These are phyloP conservation scores for Silvanus unidentatus DNA, from an alignment of 2,888 invertebrate species.

Conservation along the genomic window DNA sequence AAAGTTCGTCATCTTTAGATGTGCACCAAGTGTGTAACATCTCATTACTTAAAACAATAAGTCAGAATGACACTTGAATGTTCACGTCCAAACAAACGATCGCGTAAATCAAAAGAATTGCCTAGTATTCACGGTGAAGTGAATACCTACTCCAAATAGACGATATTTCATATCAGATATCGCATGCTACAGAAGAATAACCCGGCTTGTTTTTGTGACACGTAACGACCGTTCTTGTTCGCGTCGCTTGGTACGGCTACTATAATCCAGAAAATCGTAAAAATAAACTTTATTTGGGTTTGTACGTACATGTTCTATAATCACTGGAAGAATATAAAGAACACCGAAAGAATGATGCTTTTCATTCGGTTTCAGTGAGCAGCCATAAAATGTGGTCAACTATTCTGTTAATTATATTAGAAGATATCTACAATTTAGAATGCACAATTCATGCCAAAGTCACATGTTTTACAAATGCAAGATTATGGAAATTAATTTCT, in stretches of 20 bases:
- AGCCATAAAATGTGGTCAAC: too few species aligned
- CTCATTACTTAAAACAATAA: conserved; percentile 31
- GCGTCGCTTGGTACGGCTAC: conserved; percentile 30
- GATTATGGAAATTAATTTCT: too few species aligned
- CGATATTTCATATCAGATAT: conserved; percentile 35
- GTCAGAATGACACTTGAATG: conserved; percentile 28
- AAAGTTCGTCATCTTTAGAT: too few species aligned
- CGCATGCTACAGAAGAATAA: conserved; percentile 34
- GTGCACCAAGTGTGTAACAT: not conserved
- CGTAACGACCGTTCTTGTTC: conserved; percentile 29
- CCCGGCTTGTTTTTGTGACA: conserved; percentile 31
- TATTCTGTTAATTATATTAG: too few species aligned
- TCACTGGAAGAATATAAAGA: too few species aligned
- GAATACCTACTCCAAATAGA: conserved; percentile 32
- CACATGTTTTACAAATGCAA: too few species aligned
- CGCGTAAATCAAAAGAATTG: conserved; percentile 39
- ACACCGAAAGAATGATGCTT: too few species aligned
- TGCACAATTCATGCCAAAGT: too few species aligned
- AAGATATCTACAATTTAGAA: too few species aligned
- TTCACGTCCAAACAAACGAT: conserved; percentile 37
- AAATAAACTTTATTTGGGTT: conserved; percentile 8
- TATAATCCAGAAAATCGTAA: conserved; percentile 7
- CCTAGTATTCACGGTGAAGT: conserved; percentile 34
- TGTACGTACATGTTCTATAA: too few species aligned
- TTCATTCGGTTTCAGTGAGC: too few species aligned